Conservation (phyloP, 2,797 vertebrate genomes). For the Phataginus tetradactyla region DNA sequence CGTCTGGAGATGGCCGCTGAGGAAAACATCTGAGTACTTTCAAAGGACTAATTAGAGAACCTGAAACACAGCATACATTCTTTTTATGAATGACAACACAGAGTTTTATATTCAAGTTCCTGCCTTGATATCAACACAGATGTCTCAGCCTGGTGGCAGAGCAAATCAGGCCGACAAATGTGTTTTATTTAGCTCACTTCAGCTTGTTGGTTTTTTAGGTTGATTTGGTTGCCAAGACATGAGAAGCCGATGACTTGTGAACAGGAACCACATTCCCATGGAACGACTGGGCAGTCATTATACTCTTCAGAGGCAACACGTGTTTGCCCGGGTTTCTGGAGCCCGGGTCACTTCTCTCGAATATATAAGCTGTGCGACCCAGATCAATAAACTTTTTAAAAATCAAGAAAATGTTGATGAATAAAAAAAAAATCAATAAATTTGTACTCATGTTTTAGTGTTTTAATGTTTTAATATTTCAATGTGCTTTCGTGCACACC, state of each 20-base stretch:
- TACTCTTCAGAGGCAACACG: fast-evolving
- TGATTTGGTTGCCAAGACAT: background rate
- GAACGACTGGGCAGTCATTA: fast-evolving
- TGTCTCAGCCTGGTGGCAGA: background rate
- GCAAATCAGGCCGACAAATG: background rate
- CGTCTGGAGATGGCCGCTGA: background rate
- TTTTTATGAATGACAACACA: background rate
- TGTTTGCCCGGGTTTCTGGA: background rate
- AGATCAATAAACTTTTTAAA: background rate
- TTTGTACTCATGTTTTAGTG: background rate
- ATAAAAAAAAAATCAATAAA: background rate
- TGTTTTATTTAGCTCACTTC: too few species aligned
- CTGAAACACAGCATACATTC: background rate
- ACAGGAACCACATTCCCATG: fast-evolving
- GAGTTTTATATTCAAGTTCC: background rate
- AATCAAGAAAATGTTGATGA: background rate
- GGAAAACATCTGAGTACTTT: background rate
- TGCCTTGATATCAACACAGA: background rate
- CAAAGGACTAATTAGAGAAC: background rate
- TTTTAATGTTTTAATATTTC: background rate
- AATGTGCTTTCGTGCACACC: background rate
- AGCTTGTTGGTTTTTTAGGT: background rate
- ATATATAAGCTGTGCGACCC: background rate
- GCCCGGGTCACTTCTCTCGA: background rate
- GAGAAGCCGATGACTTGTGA: background rate